Conservation (phyloP, 2,797 vertebrate species). For the Acropternis orthonyx region DNA sequence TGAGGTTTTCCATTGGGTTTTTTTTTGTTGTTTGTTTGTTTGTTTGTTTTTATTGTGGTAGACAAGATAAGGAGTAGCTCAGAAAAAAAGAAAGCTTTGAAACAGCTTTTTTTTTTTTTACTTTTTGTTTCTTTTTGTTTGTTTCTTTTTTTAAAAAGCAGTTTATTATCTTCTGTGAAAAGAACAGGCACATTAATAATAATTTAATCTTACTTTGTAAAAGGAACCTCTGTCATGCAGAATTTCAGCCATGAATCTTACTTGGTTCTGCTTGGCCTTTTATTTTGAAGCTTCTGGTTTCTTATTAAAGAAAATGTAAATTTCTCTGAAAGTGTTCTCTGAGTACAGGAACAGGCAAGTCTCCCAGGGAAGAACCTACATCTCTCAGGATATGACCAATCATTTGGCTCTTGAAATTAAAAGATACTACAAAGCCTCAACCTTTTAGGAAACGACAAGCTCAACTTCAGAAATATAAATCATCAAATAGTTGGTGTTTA, state of each 20-base stretch:
- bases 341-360: slow-evolving; percentile 7
- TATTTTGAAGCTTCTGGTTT: slow-evolving; percentile 48
- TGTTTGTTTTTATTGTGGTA: not conserved
- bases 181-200: not conserved
- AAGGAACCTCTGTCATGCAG: not conserved
- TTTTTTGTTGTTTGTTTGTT: not conserved
- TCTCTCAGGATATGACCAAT: slow-evolving; percentile 64
- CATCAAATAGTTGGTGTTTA: not conserved
- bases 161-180: not conserved
- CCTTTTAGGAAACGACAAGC: slow-evolving; percentile 26
- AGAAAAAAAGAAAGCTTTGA: not conserved
- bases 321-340: slow-evolving; percentile 16
- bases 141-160: not conserved
- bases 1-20: not conserved
- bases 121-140: not conserved
- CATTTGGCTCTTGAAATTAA: slow-evolving; percentile 55
- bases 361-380: slow-evolving; percentile 54
- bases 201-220: not conserved
- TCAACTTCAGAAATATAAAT: slow-evolving; percentile 23
- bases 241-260: not conserved
- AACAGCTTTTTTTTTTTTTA: not conserved
- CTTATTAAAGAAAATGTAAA: slow-evolving; percentile 65
- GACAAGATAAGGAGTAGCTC: not conserved
- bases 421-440: slow-evolving; percentile 21
- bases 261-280: not conserved